Percentiles rank a stretch among this genome's conserved stretches.
Evolutionary conservation across 2,888 invertebrate genomes (phyloP).

Genomic region (Dryadula phaetusa): DNA sequence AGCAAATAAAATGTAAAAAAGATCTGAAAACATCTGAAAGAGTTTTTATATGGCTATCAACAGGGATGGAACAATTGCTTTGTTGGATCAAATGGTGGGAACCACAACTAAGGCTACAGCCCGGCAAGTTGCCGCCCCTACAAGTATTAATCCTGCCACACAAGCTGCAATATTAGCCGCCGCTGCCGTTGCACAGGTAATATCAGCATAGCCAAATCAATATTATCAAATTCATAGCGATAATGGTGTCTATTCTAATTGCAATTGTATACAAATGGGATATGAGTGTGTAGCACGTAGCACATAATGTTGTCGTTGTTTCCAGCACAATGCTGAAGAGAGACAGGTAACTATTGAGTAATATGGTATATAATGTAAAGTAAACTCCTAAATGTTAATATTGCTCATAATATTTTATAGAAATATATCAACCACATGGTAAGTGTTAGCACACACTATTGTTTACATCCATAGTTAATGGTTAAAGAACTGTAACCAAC

Average conservation of each 20-base stretch:
- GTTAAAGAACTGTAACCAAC: background rate
- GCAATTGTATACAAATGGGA: background rate
- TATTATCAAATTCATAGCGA: too few relatives aligned
- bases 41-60: conserved; percentile 8
- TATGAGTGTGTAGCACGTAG: conserved; percentile 12
- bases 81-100: conserved; percentile 82
- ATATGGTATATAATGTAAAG: background rate
- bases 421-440: conserved; percentile 59
- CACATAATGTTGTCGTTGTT: conserved; percentile 37
- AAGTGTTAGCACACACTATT: conserved; percentile 45
- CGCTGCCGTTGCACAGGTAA: conserved; percentile 83
- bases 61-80: conserved; percentile 80
- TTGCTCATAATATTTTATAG: conserved; percentile 52
- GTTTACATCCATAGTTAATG: background rate
- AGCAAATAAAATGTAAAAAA: too few relatives aligned
- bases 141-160: conserved; percentile 76
- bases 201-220: background rate
- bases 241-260: background rate
- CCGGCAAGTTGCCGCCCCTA: conserved; percentile 64
- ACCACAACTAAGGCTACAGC: conserved; percentile 80
- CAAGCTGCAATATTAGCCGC: conserved; percentile 84
- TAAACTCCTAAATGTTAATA: conserved; percentile 1
- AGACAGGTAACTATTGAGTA: conserved; percentile 54
- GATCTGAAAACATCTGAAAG: background rate
- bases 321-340: conserved; percentile 60